Conservation (phyloP, 2,888 invertebrate species). For the Arctia plantaginis region DNA sequence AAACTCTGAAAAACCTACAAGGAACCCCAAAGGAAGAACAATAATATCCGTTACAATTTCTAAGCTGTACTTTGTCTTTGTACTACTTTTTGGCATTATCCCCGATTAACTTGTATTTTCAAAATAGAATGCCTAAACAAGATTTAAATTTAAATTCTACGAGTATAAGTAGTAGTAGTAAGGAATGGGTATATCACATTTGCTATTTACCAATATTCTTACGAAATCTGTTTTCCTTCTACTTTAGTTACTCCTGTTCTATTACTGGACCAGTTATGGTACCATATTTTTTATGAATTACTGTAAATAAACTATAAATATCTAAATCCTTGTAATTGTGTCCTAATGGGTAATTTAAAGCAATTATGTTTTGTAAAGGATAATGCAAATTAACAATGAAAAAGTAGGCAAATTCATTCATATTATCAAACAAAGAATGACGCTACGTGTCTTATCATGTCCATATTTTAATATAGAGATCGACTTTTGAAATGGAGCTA, state of each 20-base stretch:
- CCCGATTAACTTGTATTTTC: not conserved
- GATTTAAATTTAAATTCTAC: not conserved
- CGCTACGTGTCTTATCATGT: not conserved
- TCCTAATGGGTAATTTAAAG: too few species aligned
- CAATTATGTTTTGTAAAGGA: too few species aligned
- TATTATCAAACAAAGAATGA: not conserved
- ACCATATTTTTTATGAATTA: not conserved
- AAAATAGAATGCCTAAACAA: not conserved
- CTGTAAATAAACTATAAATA: not conserved
- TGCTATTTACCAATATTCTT: not conserved
- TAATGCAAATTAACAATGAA: not conserved
- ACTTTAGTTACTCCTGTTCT: too few species aligned
- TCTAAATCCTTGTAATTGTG: not conserved
- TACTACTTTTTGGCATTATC: not conserved
- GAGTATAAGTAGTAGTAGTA: too few species aligned
- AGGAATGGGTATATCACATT: too few species aligned
- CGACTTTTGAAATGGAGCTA: not conserved
- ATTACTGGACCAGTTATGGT: too few species aligned
- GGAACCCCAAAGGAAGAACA: not conserved
- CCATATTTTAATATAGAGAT: not conserved
- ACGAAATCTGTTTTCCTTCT: too few species aligned
- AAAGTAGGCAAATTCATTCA: not conserved
- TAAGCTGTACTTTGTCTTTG: not conserved
- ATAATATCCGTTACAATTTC: not conserved
- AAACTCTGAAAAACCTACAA: not conserved